Percentiles rank a stretch among this genome's conserved stretches.
These are phyloP conservation scores for Pachycephus smyrnensis DNA, from an alignment of 2,888 invertebrate species.

Conservation along the genomic window DNA sequence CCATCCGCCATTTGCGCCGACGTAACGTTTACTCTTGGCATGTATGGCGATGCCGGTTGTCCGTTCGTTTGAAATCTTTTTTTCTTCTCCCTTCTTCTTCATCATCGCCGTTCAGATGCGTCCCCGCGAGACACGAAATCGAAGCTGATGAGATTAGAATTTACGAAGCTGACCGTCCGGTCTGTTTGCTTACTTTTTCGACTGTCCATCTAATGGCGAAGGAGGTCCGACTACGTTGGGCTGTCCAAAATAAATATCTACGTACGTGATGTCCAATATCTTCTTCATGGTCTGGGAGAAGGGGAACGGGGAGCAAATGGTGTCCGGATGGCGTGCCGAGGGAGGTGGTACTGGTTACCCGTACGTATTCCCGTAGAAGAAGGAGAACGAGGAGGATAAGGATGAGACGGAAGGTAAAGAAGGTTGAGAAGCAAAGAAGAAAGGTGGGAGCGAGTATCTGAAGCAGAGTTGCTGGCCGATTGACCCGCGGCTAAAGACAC, in stretches of 20 bases:
- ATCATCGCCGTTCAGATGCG: not conserved
- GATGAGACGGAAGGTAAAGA: conserved; percentile 17
- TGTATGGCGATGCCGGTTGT: conserved; percentile 2
- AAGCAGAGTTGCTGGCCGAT: conserved; percentile 52
- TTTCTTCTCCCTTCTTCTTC: not conserved
- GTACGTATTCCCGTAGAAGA: not conserved
- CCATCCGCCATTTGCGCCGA: not conserved
- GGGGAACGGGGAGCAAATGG: no score
- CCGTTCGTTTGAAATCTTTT: not conserved
- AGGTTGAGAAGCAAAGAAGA: conserved; percentile 19
- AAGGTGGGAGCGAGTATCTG: conserved; percentile 22
- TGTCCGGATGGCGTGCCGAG: no score
- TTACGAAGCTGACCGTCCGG: no score
- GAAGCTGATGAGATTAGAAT: no score
- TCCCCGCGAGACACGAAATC: no score
- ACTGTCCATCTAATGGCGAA: no score
- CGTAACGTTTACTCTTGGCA: not conserved
- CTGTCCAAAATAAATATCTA: no score
- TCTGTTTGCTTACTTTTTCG: no score
- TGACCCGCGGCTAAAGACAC: conserved; percentile 57
- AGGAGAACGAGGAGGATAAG: conserved; percentile 7
- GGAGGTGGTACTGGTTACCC: not conserved
- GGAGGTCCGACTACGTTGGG: no score
- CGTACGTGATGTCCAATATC: no score
- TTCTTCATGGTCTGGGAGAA: no score